Evolutionary conservation across 1,140 invertebrate genomes (phyloP).

Genomic region (Myzus persicae): DNA sequence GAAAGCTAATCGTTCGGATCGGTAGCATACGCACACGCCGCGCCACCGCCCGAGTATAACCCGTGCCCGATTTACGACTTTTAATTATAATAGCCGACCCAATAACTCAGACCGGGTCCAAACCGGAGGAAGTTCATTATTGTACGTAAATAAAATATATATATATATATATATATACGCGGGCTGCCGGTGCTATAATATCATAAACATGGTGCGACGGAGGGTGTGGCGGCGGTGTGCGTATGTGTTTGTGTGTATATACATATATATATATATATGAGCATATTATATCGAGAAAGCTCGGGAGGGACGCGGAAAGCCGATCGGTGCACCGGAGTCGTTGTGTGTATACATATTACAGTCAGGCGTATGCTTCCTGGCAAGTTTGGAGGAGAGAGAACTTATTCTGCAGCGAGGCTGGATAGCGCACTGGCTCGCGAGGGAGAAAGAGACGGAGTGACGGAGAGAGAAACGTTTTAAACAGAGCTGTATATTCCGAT

Average conservation of each 20-base stretch:
- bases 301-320: background rate
- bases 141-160: slow-evolving; percentile 7
- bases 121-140: slow-evolving; percentile 53
- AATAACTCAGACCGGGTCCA: slow-evolving; percentile 46
- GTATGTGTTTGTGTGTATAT: background rate
- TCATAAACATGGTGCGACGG: background rate
- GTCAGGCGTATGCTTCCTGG: background rate
- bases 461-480: background rate
- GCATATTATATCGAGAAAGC: background rate
- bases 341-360: background rate
- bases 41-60: background rate
- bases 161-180: background rate
- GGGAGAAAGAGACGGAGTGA: background rate
- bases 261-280: background rate
- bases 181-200: background rate
- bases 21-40: background rate
- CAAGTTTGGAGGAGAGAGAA: slow-evolving; percentile 36
- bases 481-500: slow-evolving; percentile 46
- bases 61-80: slow-evolving; percentile 56
- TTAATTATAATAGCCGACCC: slow-evolving; percentile 56
- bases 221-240: background rate
- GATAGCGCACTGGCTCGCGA: no score
- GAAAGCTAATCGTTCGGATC: slow-evolving; percentile 53
- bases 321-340: background rate
- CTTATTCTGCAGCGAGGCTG: background rate